Evolutionary conservation across 1,140 invertebrate genomes (phyloP).

Genomic region (Drosophila ogumai): DNA sequence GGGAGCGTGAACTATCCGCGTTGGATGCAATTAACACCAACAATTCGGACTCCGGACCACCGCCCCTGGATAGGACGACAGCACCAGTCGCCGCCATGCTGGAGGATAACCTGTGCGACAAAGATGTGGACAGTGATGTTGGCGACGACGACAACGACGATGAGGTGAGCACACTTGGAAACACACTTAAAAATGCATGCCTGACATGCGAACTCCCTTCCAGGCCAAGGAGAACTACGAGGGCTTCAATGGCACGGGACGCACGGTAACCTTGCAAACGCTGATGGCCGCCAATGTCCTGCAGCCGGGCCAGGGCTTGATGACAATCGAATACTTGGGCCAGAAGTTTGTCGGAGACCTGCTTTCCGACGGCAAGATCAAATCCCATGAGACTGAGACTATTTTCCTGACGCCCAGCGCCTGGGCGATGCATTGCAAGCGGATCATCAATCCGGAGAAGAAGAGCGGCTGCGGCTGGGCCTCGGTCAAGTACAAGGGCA

Average conservation of each 20-base stretch:
- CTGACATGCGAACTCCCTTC: not conserved
- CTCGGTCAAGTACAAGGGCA: constrained; percentile 92
- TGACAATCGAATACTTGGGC: constrained; percentile 96
- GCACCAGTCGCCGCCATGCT: constrained; percentile 24
- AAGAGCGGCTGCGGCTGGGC: constrained; percentile 97
- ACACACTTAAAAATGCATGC: not conserved
- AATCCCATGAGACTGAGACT: constrained; percentile 94
- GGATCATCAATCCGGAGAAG: constrained; percentile 95
- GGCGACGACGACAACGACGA: constrained; percentile 79
- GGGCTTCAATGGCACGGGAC: constrained; percentile 86
- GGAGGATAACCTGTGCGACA: constrained; percentile 73
- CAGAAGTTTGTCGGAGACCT: constrained; percentile 95
- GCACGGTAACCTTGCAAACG: constrained; percentile 94
- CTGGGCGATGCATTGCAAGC: constrained; percentile 96
- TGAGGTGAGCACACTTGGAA: constrained; percentile 55
- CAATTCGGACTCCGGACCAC: constrained; percentile 44
- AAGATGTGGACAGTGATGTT: constrained; percentile 78
- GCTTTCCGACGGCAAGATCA: constrained; percentile 93
- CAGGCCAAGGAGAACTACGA: constrained; percentile 83
- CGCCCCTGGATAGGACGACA: constrained; percentile 20
- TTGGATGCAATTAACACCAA: constrained; percentile 41
- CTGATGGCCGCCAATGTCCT: constrained; percentile 92
- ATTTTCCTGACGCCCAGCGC: constrained; percentile 95
- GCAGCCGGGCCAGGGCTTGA: constrained; percentile 91
- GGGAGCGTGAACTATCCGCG: constrained; percentile 45